These are phyloP conservation scores for Eubasilissa regina DNA, from an alignment of 1,140 invertebrate genomes.

Conservation along the genomic window DNA sequence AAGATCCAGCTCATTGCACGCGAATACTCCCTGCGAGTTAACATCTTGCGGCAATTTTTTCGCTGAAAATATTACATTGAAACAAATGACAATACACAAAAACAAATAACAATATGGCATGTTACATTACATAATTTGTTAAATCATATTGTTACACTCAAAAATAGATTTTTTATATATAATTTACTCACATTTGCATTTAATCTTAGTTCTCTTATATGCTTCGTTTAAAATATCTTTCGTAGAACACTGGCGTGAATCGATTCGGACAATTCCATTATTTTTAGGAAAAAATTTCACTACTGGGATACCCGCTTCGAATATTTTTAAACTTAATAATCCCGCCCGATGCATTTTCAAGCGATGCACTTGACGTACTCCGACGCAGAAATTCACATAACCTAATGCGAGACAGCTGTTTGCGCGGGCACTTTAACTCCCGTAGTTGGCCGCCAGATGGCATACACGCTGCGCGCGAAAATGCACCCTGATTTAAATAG, in stretches of 20 bases:
- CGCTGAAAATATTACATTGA: constrained; percentile 73
- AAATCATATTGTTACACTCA: constrained; percentile 39
- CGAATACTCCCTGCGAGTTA: constrained; percentile 90
- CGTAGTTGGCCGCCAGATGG: background rate
- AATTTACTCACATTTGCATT: constrained; percentile 69
- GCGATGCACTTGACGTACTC: constrained; percentile 42
- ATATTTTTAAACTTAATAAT: constrained; percentile 46
- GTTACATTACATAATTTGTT: constrained; percentile 42
- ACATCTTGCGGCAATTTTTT: constrained; percentile 92
- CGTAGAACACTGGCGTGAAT: constrained; percentile 60
- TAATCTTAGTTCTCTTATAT: constrained; percentile 69
- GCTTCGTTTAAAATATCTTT: constrained; percentile 69
- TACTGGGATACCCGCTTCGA: constrained; percentile 14
- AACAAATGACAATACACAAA: constrained; percentile 23
- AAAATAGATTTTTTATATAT: constrained; percentile 50
- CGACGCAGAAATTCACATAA: constrained; percentile 5
- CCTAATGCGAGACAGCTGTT: constrained; percentile 32
- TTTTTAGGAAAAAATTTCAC: constrained; percentile 32
- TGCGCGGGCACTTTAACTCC: constrained; percentile 35
- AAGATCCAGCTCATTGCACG: constrained; percentile 96
- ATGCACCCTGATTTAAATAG: no score
- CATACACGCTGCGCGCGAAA: background rate
- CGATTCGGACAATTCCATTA: constrained; percentile 14
- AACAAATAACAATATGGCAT: constrained; percentile 4
- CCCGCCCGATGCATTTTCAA: constrained; percentile 51